Conservation (phyloP, 2,888 invertebrate species). For the Epistrophe eligans region DNA sequence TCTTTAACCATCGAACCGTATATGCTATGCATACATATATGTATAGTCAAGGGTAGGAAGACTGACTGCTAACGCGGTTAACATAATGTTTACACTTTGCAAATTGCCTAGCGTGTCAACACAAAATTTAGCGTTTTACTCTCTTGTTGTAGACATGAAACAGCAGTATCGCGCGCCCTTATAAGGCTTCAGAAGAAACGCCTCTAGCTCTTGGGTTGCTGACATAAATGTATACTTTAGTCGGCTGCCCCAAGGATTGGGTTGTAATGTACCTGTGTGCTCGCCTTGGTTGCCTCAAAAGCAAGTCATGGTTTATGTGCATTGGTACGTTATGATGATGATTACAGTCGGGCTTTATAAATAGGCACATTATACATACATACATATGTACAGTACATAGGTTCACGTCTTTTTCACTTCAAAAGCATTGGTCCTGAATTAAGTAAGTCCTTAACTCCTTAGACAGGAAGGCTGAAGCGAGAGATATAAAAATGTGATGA, state of each 20-base stretch:
- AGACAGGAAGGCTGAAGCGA: conserved; percentile 45
- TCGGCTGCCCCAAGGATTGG: conserved; percentile 50
- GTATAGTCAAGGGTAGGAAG: background rate
- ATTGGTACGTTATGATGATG: conserved; percentile 34
- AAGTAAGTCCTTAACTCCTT: conserved; percentile 52
- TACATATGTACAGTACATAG: conserved; percentile 3
- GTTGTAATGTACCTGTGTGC: conserved; percentile 47
- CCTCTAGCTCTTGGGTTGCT: conserved; percentile 7
- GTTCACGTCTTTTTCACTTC: background rate
- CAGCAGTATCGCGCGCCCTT: conserved; percentile 25
- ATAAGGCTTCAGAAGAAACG: conserved; percentile 13
- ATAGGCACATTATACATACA: no score
- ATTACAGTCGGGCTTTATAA: background rate
- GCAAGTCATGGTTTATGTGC: conserved; percentile 43
- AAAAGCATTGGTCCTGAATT: conserved; percentile 5
- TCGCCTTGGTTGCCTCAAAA: conserved; percentile 8
- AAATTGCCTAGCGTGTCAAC: conserved; percentile 83
- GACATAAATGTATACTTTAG: conserved; percentile 35
- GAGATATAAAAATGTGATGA: conserved; percentile 37
- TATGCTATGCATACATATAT: conserved; percentile 22
- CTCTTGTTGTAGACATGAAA: conserved; percentile 24
- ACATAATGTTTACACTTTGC: conserved; percentile 81
- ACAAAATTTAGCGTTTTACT: conserved; percentile 79
- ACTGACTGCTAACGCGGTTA: conserved; percentile 69
- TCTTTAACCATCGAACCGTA: conserved; percentile 59